Evolutionary conservation across 2,113 vertebrate species (phyloP).

Genomic region (Amphiprion ocellaris): DNA sequence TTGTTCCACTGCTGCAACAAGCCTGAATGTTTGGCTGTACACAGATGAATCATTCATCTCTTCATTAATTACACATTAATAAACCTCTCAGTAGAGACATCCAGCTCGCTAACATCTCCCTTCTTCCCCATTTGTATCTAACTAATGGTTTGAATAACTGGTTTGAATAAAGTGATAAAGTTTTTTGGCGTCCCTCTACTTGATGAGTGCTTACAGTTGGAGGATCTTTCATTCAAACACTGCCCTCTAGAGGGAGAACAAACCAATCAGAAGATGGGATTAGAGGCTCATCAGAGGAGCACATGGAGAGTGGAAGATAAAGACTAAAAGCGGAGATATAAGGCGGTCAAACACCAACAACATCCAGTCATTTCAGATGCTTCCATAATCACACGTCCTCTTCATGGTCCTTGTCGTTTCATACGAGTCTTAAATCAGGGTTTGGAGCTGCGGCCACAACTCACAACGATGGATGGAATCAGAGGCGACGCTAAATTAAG

Average conservation of each 20-base stretch:
- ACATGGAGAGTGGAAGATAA: neutral
- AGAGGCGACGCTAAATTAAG: slow-evolving; percentile 12
- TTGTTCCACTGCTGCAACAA: slow-evolving; percentile 19
- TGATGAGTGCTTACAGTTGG: slow-evolving; percentile 65
- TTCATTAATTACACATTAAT: slow-evolving; percentile 29
- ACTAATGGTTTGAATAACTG: slow-evolving; percentile 51
- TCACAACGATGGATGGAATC: neutral
- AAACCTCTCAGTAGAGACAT: neutral
- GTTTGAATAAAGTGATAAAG: slow-evolving; percentile 45
- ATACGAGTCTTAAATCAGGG: slow-evolving; percentile 42
- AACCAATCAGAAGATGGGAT: slow-evolving; percentile 26
- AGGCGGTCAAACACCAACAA: neutral
- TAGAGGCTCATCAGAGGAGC: neutral
- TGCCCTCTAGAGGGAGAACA: slow-evolving; percentile 84
- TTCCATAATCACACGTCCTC: slow-evolving; percentile 31
- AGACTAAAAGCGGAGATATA: slow-evolving; percentile 5
- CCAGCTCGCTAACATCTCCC: neutral
- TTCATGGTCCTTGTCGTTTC: slow-evolving; percentile 31
- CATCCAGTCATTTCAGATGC: slow-evolving; percentile 1
- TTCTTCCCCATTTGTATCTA: neutral
- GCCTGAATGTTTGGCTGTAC: neutral
- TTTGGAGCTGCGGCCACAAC: slow-evolving; percentile 22
- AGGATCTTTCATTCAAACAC: slow-evolving; percentile 79
- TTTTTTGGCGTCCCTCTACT: slow-evolving; percentile 51
- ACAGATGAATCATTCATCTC: slow-evolving; percentile 30